Conservation (phyloP, 2,797 vertebrate genomes). For the Neoniphon sammara region DNA sequence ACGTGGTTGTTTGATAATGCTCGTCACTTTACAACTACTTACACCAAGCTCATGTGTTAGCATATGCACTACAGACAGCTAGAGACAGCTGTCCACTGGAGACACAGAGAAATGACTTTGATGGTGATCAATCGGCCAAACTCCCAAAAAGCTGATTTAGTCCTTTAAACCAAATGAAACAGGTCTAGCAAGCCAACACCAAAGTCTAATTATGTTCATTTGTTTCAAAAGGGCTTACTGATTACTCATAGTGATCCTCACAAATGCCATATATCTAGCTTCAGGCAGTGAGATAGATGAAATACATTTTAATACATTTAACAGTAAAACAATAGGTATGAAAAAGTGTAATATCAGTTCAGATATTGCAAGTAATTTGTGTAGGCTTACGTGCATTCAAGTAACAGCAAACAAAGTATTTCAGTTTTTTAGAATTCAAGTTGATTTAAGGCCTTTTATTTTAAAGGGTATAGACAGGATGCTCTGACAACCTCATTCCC, state of each 20-base stretch:
- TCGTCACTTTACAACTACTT: no score
- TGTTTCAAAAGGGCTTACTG: conserved; percentile 17
- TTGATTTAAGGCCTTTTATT: conserved; percentile 22
- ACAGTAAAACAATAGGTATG: conserved; percentile 10
- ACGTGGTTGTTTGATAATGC: no score
- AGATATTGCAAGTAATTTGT: conserved; percentile 15
- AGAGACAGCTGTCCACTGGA: neutral
- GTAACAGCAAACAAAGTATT: conserved; percentile 6
- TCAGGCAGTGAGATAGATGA: neutral
- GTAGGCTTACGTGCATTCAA: conserved; percentile 20
- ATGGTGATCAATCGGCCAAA: neutral
- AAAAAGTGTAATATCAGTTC: conserved; percentile 17
- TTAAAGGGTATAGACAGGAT: conserved; percentile 7
- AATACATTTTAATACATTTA: neutral
- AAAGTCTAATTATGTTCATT: conserved; percentile 5
- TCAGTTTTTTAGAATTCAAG: conserved; percentile 24
- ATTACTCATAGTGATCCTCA: neutral
- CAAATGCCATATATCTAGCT: neutral
- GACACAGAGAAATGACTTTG: neutral
- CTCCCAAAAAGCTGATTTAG: no score
- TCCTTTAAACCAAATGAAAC: conserved; percentile 4
- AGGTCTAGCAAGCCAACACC: neutral
- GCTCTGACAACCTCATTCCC: conserved; percentile 18
- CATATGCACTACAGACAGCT: neutral
- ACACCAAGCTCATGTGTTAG: neutral